Percentiles rank a stretch among this genome's conserved stretches.
These are phyloP conservation scores for Folsomia manolachei DNA, from an alignment of 2,888 invertebrate genomes.

Conservation along the genomic window DNA sequence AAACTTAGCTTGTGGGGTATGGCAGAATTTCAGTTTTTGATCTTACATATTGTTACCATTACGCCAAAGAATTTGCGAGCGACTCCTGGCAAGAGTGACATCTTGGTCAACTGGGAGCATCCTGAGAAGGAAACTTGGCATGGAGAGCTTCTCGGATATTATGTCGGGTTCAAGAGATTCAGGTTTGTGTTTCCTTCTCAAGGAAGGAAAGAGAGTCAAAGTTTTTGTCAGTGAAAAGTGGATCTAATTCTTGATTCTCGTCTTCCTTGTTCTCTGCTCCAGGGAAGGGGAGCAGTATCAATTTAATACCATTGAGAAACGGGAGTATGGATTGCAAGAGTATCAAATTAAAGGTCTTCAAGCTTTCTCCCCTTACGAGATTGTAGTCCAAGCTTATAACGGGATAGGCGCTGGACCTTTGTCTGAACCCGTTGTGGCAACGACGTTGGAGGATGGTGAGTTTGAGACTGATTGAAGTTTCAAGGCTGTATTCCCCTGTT, in stretches of 20 bases:
- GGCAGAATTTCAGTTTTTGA: too few relatives aligned
- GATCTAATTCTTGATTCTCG: neutral
- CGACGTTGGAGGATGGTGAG: conserved; percentile 52
- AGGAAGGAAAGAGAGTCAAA: neutral
- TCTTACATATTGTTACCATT: too few relatives aligned
- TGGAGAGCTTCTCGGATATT: conserved; percentile 54
- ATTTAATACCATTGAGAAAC: conserved; percentile 46
- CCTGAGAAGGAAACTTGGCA: conserved; percentile 52
- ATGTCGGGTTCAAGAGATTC: conserved; percentile 50
- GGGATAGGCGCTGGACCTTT: conserved; percentile 52
- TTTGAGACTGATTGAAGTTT: neutral
- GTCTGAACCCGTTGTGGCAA: conserved; percentile 50
- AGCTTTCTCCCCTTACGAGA: conserved; percentile 52
- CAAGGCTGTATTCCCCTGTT: too few relatives aligned
- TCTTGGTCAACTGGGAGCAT: conserved; percentile 52
- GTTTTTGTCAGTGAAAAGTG: neutral
- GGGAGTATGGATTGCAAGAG: conserved; percentile 39
- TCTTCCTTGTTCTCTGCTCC: conserved; percentile 12
- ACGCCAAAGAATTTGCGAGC: conserved; percentile 54
- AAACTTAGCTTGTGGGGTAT: too few relatives aligned
- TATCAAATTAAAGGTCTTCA: conserved; percentile 50
- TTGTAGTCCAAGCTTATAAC: conserved; percentile 53
- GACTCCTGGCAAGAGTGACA: conserved; percentile 53
- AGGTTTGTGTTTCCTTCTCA: conserved; percentile 35
- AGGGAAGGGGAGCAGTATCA: conserved; percentile 50